Evolutionary conservation across 2,888 invertebrate species (phyloP).

Genomic region (Nomada ruficornis): DNA sequence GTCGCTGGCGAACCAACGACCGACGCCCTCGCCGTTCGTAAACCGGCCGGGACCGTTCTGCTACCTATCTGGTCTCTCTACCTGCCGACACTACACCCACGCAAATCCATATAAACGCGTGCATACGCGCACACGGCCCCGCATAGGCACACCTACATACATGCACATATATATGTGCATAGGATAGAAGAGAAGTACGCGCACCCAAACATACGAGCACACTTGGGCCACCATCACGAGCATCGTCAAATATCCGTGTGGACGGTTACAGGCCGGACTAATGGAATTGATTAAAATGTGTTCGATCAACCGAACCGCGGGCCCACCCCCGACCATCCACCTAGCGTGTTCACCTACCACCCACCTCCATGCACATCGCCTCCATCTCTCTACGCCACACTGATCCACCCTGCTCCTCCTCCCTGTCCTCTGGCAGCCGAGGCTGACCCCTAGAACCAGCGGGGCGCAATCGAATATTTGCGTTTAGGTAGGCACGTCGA

Average conservation of each 20-base stretch:
- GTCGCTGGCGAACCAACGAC: conserved; percentile 77
- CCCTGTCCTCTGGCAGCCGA: conserved; percentile 25
- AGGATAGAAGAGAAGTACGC: conserved; percentile 28
- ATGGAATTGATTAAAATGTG: conserved; percentile 84
- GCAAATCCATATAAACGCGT: neutral
- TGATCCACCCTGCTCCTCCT: conserved; percentile 32
- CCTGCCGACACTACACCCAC: conserved; percentile 31
- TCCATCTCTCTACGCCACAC: conserved; percentile 49
- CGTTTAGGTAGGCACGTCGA: conserved; percentile 79
- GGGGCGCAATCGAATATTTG: conserved; percentile 81
- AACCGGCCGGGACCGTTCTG: conserved; percentile 69
- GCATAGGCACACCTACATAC: too few relatives aligned
- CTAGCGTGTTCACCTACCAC: conserved; percentile 58
- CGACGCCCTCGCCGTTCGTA: conserved; percentile 71
- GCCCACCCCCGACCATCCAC: conserved; percentile 60
- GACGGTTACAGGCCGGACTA: conserved; percentile 79
- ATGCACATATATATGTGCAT: neutral
- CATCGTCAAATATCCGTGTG: conserved; percentile 75
- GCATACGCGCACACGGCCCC: neutral
- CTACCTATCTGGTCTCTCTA: conserved; percentile 59
- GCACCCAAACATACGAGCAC: conserved; percentile 29
- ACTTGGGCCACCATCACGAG: conserved; percentile 57
- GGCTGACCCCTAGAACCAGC: conserved; percentile 64
- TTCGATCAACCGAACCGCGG: conserved; percentile 82
- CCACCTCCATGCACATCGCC: conserved; percentile 38